phyloP scores from a whole-genome alignment of 2,888 invertebrate genomes.

The Pristionchus fissidentatus region DNA sequence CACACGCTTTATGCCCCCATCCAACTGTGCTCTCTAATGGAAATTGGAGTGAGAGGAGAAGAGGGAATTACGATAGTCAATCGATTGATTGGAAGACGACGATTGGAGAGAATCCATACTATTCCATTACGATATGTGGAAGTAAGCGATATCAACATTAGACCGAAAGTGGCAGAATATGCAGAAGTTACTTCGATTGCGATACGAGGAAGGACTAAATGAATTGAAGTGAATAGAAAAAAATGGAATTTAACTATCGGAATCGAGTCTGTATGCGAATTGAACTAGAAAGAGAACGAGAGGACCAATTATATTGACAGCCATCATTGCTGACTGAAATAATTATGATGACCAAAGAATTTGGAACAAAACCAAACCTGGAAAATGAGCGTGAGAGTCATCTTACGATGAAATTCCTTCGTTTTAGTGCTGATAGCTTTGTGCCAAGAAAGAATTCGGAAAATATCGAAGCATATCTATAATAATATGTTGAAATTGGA shows the following conservation, averaged over 20 bases:
- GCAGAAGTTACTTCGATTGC: background rate
- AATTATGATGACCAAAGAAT: too few relatives aligned
- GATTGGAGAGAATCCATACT: background rate
- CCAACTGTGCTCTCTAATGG: slow-evolving; percentile 19
- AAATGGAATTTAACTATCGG: background rate
- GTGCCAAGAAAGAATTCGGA: background rate
- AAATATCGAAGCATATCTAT: background rate
- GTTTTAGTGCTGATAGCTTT: background rate
- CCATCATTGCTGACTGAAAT: slow-evolving; percentile 9
- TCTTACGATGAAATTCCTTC: background rate
- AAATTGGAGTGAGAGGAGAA: background rate
- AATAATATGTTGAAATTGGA: background rate
- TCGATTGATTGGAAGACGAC: background rate
- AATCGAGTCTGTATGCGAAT: background rate
- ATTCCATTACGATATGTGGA: background rate
- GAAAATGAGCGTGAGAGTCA: background rate
- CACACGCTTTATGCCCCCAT: too few relatives aligned
- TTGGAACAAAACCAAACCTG: background rate
- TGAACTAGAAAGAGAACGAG: background rate
- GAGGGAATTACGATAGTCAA: background rate
- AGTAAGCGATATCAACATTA: background rate
- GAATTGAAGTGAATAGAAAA: background rate
- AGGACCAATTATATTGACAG: background rate
- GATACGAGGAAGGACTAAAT: background rate
- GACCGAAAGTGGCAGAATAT: background rate